phyloP scores from a whole-genome alignment of 1,140 invertebrate genomes.

The Hylaeus anthracinus region DNA sequence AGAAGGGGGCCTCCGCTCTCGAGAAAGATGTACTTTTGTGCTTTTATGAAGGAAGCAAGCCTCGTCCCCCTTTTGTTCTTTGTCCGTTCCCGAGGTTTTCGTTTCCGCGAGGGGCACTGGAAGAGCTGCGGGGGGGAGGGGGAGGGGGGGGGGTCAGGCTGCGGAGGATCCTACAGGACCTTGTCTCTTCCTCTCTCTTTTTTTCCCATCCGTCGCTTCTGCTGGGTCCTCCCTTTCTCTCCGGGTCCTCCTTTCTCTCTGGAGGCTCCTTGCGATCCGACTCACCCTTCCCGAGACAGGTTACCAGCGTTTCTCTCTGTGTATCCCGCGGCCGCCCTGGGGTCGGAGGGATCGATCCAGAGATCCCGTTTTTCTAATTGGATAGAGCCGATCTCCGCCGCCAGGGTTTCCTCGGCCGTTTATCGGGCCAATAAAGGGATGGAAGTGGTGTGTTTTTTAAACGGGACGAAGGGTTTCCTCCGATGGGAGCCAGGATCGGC shows the following conservation, averaged over 20 bases:
- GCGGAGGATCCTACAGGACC: slow-evolving; percentile 56
- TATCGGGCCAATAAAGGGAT: slow-evolving; percentile 42
- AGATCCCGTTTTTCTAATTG: slow-evolving; percentile 42
- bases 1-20: neutral
- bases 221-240: neutral
- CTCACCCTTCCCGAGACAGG: slow-evolving; percentile 45
- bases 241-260: neutral
- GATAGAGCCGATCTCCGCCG: slow-evolving; percentile 8
- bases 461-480: slow-evolving; percentile 9
- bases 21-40: slow-evolving; percentile 75
- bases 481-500: neutral
- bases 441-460: slow-evolving; percentile 29
- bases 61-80: slow-evolving; percentile 75
- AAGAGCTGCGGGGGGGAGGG: neutral
- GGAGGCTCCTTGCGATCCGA: slow-evolving; percentile 48
- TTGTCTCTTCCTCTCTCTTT: slow-evolving; percentile 2
- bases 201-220: neutral
- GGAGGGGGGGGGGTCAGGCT: slow-evolving; percentile 7
- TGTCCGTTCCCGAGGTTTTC: slow-evolving; percentile 69
- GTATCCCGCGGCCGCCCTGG: slow-evolving; percentile 1
- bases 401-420: slow-evolving; percentile 13
- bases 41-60: slow-evolving; percentile 71
- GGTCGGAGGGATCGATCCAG: slow-evolving; percentile 16
- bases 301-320: slow-evolving; percentile 19
- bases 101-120: slow-evolving; percentile 57